phyloP scores from a whole-genome alignment of 2,113 vertebrate genomes.

The Natator depressus region DNA sequence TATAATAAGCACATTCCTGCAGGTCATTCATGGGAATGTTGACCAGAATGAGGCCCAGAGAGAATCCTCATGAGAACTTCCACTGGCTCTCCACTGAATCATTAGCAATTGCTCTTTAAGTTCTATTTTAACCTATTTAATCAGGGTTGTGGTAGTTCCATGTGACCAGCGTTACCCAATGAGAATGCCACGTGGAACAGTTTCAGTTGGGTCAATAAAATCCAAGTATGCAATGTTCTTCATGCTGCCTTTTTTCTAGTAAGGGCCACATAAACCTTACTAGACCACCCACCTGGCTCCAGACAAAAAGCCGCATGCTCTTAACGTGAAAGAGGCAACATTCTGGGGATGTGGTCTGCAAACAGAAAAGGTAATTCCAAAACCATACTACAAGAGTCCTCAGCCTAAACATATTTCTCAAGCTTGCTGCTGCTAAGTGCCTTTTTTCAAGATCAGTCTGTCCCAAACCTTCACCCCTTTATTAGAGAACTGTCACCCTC shows the following conservation, averaged over 20 bases:
- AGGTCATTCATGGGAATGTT: too few species aligned
- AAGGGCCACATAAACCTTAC: too few species aligned
- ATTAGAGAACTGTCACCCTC: background rate
- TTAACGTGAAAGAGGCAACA: background rate
- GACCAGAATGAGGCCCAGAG: too few species aligned
- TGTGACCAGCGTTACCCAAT: background rate
- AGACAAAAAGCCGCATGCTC: too few species aligned
- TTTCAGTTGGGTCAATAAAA: background rate
- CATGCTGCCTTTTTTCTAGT: background rate
- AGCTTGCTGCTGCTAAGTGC: background rate
- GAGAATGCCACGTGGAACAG: background rate
- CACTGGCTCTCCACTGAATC: too few species aligned
- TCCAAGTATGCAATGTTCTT: background rate
- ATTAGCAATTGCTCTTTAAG: too few species aligned
- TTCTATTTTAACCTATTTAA: too few species aligned
- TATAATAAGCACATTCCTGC: too few species aligned
- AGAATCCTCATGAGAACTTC: too few species aligned
- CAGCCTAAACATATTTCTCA: background rate
- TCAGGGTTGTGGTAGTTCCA: too few species aligned
- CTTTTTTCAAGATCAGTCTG: background rate
- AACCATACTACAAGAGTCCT: background rate
- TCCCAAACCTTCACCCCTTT: background rate
- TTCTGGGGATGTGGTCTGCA: background rate
- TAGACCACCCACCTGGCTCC: too few species aligned
- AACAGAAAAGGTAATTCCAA: background rate